Evolutionary conservation across 2,113 vertebrate genomes (phyloP).

Genomic region (Hippoglossus stenolepis): DNA sequence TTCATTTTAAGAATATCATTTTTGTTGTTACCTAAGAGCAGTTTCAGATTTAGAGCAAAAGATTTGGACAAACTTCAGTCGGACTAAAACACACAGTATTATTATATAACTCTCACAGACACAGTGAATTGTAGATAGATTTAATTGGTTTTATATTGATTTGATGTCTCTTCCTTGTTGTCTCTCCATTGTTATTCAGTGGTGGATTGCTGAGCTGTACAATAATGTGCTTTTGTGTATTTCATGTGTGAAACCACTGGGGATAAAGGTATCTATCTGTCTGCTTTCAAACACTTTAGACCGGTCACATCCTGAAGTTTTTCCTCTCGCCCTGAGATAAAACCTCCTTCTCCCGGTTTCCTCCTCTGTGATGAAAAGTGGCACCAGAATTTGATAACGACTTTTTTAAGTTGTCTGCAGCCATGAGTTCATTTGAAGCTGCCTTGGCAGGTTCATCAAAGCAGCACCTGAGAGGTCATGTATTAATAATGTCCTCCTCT

Average conservation of each 20-base stretch:
- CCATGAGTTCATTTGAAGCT: constrained; percentile 9
- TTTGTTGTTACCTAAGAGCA: too few relatives aligned
- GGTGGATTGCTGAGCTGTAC: background rate
- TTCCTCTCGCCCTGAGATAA: background rate
- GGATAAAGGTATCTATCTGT: background rate
- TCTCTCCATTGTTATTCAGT: background rate
- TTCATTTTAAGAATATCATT: too few relatives aligned
- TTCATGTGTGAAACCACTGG: background rate
- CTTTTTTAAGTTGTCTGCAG: constrained; percentile 29
- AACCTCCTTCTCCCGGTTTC: background rate
- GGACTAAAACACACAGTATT: too few relatives aligned
- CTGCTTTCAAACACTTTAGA: background rate
- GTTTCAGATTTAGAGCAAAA: too few relatives aligned
- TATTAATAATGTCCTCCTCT: constrained; percentile 44
- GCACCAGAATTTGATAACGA: constrained; percentile 20
- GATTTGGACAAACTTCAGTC: too few relatives aligned
- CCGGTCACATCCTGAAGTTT: background rate
- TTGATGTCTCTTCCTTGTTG: background rate
- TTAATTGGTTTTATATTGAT: too few relatives aligned
- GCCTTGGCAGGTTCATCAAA: constrained; percentile 31
- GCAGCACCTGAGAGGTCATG: constrained; percentile 47
- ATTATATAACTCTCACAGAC: too few relatives aligned
- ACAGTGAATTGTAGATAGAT: too few relatives aligned
- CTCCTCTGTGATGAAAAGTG: constrained; percentile 8
- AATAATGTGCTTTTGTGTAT: background rate